A percentile compares a stretch with the other conserved stretches of the same genome.
phyloP scores from a whole-genome alignment of 2,113 vertebrate genomes.

The Psittacara wagleri region DNA sequence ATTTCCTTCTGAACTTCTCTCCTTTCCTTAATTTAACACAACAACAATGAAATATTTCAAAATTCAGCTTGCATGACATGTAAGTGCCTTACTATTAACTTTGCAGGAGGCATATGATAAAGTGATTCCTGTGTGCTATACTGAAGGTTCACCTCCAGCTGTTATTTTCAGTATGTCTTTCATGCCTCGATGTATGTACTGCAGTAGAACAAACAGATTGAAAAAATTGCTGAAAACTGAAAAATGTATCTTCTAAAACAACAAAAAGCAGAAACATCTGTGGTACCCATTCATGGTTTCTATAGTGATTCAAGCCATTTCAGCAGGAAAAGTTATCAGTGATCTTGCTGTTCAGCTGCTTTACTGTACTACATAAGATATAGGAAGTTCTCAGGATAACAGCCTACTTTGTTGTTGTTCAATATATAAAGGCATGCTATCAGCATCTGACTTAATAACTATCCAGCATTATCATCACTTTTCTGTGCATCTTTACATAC shows the following conservation, averaged over 20 bases:
- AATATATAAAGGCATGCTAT: not conserved
- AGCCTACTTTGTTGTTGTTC: not conserved
- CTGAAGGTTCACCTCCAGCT: not conserved
- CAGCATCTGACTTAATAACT: not conserved
- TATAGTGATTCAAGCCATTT: not conserved
- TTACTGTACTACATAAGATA: not conserved
- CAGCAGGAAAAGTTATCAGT: not conserved
- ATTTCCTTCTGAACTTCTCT: not conserved
- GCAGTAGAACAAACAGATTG: not conserved
- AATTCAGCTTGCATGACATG: not conserved
- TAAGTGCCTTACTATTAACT: not conserved
- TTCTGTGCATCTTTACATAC: constrained; percentile 67
- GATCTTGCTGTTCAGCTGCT: not conserved
- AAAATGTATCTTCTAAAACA: not conserved
- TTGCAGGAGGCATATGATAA: not conserved
- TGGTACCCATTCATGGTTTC: not conserved
- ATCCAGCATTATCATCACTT: not conserved
- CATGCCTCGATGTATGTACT: not conserved
- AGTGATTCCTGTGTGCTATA: not conserved
- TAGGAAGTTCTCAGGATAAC: not conserved
- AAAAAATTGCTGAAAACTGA: not conserved
- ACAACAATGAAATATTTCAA: not conserved
- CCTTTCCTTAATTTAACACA: not conserved
- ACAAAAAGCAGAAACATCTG: not conserved
- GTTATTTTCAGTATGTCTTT: not conserved